phyloP scores from a whole-genome alignment of 2,888 invertebrate genomes.

The Sinotaia quadrata region DNA sequence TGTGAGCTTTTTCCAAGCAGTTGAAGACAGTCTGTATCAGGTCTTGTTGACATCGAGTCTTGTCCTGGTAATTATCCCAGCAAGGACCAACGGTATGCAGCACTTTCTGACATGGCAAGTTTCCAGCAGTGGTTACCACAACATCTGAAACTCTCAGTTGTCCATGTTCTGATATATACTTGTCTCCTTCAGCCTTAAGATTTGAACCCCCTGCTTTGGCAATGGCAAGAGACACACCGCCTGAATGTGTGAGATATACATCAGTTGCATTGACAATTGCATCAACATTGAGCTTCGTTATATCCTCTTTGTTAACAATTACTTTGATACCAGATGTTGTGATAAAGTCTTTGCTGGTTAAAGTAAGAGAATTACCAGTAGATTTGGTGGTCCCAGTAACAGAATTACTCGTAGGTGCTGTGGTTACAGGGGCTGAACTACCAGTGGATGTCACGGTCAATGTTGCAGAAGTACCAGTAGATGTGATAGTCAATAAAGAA shows the following conservation, averaged over 20 bases:
- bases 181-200: slow-evolving; percentile 16
- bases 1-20: slow-evolving; percentile 2
- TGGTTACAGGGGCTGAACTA: slow-evolving; percentile 1
- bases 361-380: background rate
- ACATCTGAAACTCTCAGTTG: slow-evolving; percentile 24
- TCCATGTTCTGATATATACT: slow-evolving; percentile 6
- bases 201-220: slow-evolving; percentile 21
- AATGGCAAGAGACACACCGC: slow-evolving; percentile 31
- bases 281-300: slow-evolving; percentile 30
- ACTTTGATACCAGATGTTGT: slow-evolving; percentile 4
- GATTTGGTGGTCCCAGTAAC: no score
- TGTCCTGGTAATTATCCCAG: slow-evolving; percentile 27
- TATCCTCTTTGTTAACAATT: slow-evolving; percentile 21
- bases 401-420: slow-evolving; percentile 4
- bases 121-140: slow-evolving; percentile 27
- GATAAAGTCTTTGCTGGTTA: background rate
- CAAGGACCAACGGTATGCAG: slow-evolving; percentile 34
- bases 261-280: slow-evolving; percentile 35
- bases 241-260: slow-evolving; percentile 15
- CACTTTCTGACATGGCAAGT: slow-evolving; percentile 24
- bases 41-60: slow-evolving; percentile 7
- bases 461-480: no score
- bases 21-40: slow-evolving; percentile 10
- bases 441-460: slow-evolving; percentile 1
- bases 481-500: no score